Base-by-base conservation (phyloP, 92 coral and sea anemone species). In the Montipora capitata region DNA sequence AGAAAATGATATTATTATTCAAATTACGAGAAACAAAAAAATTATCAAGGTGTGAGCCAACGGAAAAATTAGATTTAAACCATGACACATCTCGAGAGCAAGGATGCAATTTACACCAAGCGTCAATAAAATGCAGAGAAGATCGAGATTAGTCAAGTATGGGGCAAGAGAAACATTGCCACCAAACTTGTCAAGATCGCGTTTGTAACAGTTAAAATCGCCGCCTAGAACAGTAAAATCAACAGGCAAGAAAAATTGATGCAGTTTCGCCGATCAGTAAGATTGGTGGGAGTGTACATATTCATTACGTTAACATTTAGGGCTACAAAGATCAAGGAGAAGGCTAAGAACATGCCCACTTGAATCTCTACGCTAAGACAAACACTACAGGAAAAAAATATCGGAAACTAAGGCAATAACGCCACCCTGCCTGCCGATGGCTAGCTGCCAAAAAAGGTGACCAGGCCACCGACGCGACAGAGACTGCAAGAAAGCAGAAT, bases 271-370 rank as follows among this genome's bases (percentile, higher is more conserved):
- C 88, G 82, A 0, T 85, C 84, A 8, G 87, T 52, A 2, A 48
- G 11, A 38, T 54, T 35, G 3, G 86, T 86, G 0, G 94, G 91
- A 0, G 87, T 88, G 16, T 86, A 81, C 4, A 91, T 38, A 58
- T 54, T 52, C 0, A 91, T 45, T 0, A 80, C 0, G 8, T 90
- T 84, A 20, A 9, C 70, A 0, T 13, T 14, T 11, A 40, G 57
- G 7, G 4, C 10, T 18, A 0, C 44, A 4, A 1, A 17, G 5
- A 0, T 11, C 7, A 9, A 72, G 0, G 1, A 67, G n/a, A 17
- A 82, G 52, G 13, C 86, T 63, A 7, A 85, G 0, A 0, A 74
- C 7, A 0, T 85, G 78, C 4, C 91, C 94, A 2, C 62, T 40
- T 1, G 68, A 10, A 59, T 86, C 91, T 7, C n/a, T 66, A n/a